These are phyloP conservation scores for Dascyllus trimaculatus DNA, from an alignment of 2,113 vertebrate genomes.

Conservation along the genomic window DNA sequence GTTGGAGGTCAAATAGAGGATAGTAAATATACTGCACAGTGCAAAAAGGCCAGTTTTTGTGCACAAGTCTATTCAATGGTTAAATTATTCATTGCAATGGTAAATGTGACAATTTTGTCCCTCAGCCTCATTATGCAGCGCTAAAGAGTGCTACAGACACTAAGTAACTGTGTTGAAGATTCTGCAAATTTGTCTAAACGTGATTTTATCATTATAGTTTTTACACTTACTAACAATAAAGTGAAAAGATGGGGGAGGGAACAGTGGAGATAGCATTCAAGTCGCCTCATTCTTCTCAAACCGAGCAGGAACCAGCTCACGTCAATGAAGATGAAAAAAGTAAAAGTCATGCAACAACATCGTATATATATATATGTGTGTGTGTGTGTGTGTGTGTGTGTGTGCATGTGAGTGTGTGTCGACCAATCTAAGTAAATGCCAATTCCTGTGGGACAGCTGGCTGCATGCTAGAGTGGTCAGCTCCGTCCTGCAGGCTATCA, in stretches of 20 bases:
- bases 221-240: neutral
- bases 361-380: neutral
- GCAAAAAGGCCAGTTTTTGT: no score
- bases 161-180: no score
- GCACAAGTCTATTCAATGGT: no score
- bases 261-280: accelerated
- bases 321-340: neutral
- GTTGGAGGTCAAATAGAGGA: no score
- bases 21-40: no score
- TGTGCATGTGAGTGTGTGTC: conserved; percentile 1
- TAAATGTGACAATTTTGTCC: no score
- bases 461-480: conserved; percentile 58
- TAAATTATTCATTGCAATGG: no score
- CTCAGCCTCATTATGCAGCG: no score
- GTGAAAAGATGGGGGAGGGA: neutral
- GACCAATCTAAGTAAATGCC: conserved; percentile 52
- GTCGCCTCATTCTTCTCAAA: neutral
- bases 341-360: neutral
- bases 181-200: no score
- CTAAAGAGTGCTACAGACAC: no score
- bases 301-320: neutral
- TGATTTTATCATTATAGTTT: neutral
- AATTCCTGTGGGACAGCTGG: conserved; percentile 66
- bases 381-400: neutral
- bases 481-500: conserved; percentile 56